phyloP scores from a whole-genome alignment of 2,888 invertebrate genomes.

The Horisme vitalbata region DNA sequence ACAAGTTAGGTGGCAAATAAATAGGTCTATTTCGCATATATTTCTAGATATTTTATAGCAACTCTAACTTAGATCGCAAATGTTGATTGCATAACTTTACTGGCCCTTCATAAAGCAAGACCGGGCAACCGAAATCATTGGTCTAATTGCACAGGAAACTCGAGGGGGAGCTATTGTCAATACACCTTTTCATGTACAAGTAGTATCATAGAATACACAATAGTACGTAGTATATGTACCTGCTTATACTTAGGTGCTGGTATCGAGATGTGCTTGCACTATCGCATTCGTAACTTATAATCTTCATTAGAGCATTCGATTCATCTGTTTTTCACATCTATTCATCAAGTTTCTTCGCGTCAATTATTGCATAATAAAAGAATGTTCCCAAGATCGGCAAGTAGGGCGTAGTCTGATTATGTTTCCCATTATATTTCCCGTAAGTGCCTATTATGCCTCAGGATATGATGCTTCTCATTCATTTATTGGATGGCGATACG shows the following conservation, averaged over 20 bases:
- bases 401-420: conserved; percentile 44
- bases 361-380: conserved; percentile 63
- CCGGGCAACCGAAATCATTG: no score
- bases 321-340: conserved; percentile 58
- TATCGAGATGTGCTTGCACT: conserved; percentile 18
- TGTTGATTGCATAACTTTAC: no score
- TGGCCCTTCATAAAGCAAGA: no score
- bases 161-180: no score
- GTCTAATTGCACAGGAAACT: no score
- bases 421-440: conserved; percentile 59
- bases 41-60: no score
- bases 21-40: no score
- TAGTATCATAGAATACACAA: no score
- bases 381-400: conserved; percentile 66
- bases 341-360: conserved; percentile 54
- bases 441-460: conserved; percentile 51
- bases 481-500: conserved; percentile 49
- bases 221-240: no score
- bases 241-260: conserved; percentile 14
- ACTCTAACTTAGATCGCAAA: no score
- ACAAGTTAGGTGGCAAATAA: no score
- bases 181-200: no score
- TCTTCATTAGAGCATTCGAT: conserved; percentile 51
- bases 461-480: conserved; percentile 48
- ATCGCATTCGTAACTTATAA: conserved; percentile 27